Percentiles rank a stretch among this genome's conserved stretches.
Evolutionary conservation across 35 echinoderm and acorn worm species (phyloP).

Genomic region (Ptychodera flava): DNA sequence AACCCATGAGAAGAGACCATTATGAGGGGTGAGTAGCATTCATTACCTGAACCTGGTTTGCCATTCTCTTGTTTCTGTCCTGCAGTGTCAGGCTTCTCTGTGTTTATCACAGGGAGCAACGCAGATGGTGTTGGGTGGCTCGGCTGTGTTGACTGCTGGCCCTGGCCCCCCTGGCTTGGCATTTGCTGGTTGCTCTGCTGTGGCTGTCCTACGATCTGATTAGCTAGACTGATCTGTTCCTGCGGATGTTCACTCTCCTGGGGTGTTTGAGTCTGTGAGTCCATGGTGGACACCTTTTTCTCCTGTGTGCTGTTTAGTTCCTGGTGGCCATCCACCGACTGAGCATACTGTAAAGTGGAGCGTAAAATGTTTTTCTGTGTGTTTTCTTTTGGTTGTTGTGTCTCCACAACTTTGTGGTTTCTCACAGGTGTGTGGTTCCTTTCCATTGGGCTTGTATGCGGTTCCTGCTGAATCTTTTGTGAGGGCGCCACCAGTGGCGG

Average conservation of each 20-base stretch:
- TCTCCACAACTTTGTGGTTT: neutral
- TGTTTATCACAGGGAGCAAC: slow-evolving; percentile 14
- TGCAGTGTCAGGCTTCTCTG: neutral
- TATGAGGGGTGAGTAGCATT: too few relatives aligned
- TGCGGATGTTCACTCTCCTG: slow-evolving; percentile 23
- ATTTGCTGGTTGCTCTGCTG: neutral
- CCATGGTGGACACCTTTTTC: neutral
- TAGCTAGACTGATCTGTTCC: slow-evolving; percentile 9
- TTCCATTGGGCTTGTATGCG: slow-evolving; percentile 53
- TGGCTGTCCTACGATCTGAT: slow-evolving; percentile 3
- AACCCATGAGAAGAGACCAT: too few relatives aligned
- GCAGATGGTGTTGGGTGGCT: slow-evolving; percentile 33
- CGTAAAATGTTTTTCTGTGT: neutral
- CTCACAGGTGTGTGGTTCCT: neutral
- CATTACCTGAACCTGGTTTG: slow-evolving; percentile 14
- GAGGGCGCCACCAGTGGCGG: neutral
- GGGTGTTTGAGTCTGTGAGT: neutral
- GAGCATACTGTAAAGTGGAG: neutral
- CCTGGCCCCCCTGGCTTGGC: neutral
- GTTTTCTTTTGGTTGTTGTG: neutral
- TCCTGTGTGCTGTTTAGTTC: neutral
- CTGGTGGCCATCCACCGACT: neutral
- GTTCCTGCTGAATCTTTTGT: slow-evolving; percentile 31
- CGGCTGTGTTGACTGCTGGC: slow-evolving; percentile 12
- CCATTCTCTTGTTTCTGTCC: slow-evolving; percentile 16